phyloP scores from a whole-genome alignment of 1,140 invertebrate genomes.

The Lethrus apterus region DNA sequence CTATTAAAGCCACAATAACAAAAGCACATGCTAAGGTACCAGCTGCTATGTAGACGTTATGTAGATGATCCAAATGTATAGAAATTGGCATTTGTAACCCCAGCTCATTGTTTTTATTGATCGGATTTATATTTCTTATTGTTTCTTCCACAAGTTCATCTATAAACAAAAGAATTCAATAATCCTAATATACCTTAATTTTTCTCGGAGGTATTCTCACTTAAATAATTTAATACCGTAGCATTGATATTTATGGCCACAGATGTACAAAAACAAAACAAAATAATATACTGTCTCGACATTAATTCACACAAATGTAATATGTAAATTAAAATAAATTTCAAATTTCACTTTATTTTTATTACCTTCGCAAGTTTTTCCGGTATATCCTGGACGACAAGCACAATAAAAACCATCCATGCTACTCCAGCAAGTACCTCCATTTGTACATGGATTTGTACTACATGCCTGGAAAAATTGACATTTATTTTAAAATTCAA shows the following conservation, averaged over 20 bases:
- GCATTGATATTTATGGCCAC: too few relatives aligned
- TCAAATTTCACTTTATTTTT: too few relatives aligned
- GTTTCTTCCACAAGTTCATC: slow-evolving; percentile 59
- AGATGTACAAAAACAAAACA: too few relatives aligned
- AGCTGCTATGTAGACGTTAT: slow-evolving; percentile 65
- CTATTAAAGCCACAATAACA: slow-evolving; percentile 59
- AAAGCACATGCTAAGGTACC: slow-evolving; percentile 62
- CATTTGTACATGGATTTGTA: slow-evolving; percentile 66
- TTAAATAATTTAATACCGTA: too few relatives aligned
- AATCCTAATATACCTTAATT: not conserved
- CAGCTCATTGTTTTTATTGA: slow-evolving; percentile 38
- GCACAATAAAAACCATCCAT: slow-evolving; percentile 69
- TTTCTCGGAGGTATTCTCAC: not conserved
- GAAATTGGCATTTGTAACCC: slow-evolving; percentile 48
- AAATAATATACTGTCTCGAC: too few relatives aligned
- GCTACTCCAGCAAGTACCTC: slow-evolving; percentile 67
- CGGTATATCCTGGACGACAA: slow-evolving; percentile 64
- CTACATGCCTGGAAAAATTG: slow-evolving; percentile 57
- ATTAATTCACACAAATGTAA: too few relatives aligned
- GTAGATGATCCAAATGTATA: slow-evolving; percentile 59
- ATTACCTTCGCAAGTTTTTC: slow-evolving; percentile 68
- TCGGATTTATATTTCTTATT: slow-evolving; percentile 46
- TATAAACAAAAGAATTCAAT: slow-evolving; percentile 29
- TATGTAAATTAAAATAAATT: too few relatives aligned
- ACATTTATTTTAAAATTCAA: too few relatives aligned